Conservation (phyloP, 2,888 invertebrate species). For the Heliconius aoede region DNA sequence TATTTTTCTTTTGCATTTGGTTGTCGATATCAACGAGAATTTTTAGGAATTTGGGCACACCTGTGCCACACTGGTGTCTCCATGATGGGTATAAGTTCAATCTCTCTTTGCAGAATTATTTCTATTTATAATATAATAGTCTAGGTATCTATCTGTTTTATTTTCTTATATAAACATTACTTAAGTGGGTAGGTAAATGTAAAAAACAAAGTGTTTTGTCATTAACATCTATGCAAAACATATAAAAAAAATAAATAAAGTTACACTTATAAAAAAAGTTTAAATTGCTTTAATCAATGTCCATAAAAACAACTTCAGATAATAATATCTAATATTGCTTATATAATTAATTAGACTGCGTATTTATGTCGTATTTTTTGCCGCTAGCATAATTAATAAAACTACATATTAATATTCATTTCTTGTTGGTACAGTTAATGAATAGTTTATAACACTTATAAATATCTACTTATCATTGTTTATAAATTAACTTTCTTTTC, state of each 20-base stretch:
- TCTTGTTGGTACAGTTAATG: neutral
- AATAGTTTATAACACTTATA: neutral
- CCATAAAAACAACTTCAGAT: neutral
- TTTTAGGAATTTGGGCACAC: too few relatives aligned
- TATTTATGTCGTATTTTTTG: neutral
- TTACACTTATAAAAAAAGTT: neutral
- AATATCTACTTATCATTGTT: neutral
- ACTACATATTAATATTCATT: constrained; percentile 3
- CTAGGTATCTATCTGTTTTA: too few relatives aligned
- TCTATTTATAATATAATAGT: too few relatives aligned
- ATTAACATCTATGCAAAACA: neutral
- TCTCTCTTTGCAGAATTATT: too few relatives aligned
- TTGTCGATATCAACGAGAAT: too few relatives aligned
- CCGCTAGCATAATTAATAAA: neutral
- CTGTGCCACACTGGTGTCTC: too few relatives aligned
- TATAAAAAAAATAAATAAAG: neutral
- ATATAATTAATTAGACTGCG: neutral
- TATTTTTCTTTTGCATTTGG: too few relatives aligned
- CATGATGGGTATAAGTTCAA: too few relatives aligned
- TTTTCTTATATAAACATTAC: too few relatives aligned
- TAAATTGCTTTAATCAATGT: neutral
- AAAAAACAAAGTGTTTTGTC: neutral
- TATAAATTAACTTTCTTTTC: neutral
- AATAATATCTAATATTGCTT: neutral
- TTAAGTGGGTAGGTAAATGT: neutral